Percentiles rank a stretch among this genome's conserved stretches.
These are phyloP conservation scores for Ondatra zibethicus DNA, from an alignment of 2,113 vertebrate species.

Conservation along the genomic window DNA sequence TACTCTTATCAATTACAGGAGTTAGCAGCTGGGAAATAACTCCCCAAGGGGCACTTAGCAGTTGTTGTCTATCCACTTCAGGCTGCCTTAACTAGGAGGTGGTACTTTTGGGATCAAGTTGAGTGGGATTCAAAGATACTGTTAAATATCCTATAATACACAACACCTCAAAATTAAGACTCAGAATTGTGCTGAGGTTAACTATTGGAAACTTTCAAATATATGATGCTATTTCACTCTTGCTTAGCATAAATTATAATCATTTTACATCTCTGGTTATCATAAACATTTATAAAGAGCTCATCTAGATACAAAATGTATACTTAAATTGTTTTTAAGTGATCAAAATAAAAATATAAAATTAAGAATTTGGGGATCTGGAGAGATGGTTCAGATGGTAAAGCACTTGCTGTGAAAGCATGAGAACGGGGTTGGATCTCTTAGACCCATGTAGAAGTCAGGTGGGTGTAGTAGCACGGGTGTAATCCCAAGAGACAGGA, in stretches of 20 bases:
- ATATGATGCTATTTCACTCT: conserved; percentile 6
- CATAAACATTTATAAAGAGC: conserved; percentile 40
- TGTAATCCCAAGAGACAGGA: not conserved
- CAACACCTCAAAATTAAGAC: not conserved
- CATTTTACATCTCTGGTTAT: conserved; percentile 1
- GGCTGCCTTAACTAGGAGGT: not conserved
- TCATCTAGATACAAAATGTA: conserved; percentile 18
- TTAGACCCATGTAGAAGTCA: not conserved
- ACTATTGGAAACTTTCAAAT: conserved; percentile 29
- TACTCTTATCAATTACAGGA: not conserved
- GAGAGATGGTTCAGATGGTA: not conserved
- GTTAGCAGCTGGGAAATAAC: not conserved
- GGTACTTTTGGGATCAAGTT: not conserved
- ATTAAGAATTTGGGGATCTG: not conserved
- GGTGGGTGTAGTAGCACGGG: no score
- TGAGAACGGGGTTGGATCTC: not conserved
- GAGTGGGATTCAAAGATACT: not conserved
- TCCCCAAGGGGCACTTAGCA: not conserved
- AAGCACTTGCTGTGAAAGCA: not conserved
- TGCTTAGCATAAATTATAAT: conserved; percentile 10
- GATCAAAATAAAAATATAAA: conserved; percentile 47
- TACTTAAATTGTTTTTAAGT: not conserved
- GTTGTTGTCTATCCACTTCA: not conserved
- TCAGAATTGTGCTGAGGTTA: not conserved
- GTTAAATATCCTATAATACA: not conserved